These are phyloP conservation scores for Heliconius hewitsoni DNA, from an alignment of 1,140 invertebrate species.

Conservation along the genomic window DNA sequence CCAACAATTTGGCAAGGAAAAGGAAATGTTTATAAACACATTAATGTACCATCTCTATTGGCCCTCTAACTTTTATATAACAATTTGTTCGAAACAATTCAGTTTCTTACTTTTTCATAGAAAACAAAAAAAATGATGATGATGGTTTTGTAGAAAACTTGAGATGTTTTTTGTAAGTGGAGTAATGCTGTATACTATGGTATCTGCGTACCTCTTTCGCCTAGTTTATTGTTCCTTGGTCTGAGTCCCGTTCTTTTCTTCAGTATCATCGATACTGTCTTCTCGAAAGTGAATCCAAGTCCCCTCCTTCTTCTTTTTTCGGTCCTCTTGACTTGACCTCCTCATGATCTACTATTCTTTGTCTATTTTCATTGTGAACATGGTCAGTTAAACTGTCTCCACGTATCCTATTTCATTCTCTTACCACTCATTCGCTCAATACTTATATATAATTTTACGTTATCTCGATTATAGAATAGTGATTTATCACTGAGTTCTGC, in stretches of 20 bases:
- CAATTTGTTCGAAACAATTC: background rate
- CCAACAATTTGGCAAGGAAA: conserved; percentile 15
- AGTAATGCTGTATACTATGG: too few species aligned
- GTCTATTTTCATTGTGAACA: too few species aligned
- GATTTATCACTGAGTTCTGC: too few species aligned
- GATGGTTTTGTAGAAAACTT: background rate
- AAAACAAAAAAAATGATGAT: background rate
- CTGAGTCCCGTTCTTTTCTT: background rate
- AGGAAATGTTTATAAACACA: conserved; percentile 22
- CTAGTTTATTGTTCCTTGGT: too few species aligned
- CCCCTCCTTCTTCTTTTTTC: background rate
- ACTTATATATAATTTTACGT: too few species aligned
- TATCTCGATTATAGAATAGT: too few species aligned
- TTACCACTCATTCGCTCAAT: too few species aligned
- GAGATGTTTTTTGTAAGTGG: too few species aligned
- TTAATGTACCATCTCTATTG: conserved; percentile 9
- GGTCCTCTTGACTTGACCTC: too few species aligned
- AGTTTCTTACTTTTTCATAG: background rate
- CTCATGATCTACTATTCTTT: too few species aligned
- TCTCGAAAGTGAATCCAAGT: background rate
- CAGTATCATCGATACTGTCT: background rate
- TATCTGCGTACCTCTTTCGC: background rate
- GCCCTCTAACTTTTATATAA: background rate
- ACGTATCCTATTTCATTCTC: too few species aligned
- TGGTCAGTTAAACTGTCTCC: too few species aligned